phyloP scores from a whole-genome alignment of 1,140 invertebrate genomes.

The Cydia splendana region DNA sequence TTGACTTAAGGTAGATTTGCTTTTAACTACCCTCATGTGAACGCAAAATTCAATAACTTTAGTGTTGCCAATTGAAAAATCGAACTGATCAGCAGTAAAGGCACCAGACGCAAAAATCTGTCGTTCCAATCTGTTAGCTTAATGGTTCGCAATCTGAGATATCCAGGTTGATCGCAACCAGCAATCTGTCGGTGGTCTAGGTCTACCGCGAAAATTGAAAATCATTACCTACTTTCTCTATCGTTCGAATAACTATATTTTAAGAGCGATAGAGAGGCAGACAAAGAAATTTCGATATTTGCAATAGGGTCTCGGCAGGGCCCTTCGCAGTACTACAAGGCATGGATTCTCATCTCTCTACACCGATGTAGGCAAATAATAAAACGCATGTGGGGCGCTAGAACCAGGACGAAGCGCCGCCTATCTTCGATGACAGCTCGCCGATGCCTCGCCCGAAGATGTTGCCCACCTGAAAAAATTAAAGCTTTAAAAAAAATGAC shows the following conservation, averaged over 20 bases:
- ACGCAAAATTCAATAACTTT: not conserved
- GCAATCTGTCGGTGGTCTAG: too few species aligned
- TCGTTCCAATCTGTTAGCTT: not conserved
- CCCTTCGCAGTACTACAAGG: constrained; percentile 47
- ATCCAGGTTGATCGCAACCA: too few species aligned
- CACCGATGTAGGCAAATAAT: constrained; percentile 49
- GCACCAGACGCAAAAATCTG: not conserved
- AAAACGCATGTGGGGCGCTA: constrained; percentile 63
- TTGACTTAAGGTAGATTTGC: too few species aligned
- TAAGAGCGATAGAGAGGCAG: too few species aligned
- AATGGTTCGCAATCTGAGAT: too few species aligned
- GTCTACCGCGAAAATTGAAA: too few species aligned
- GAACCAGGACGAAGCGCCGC: constrained; percentile 85
- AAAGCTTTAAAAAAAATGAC: not conserved
- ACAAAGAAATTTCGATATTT: too few species aligned
- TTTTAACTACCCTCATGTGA: not conserved
- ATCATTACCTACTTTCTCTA: too few species aligned
- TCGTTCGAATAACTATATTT: too few species aligned
- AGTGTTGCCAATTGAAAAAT: constrained; percentile 4
- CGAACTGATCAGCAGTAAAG: not conserved
- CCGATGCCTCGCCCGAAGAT: constrained; percentile 92
- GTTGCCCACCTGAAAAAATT: constrained; percentile 83
- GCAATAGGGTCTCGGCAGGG: not conserved
- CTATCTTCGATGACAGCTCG: constrained; percentile 89
- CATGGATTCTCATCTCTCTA: constrained; percentile 48